These are phyloP conservation scores for Lysandra coridon DNA, from an alignment of 2,888 invertebrate genomes.

Conservation along the genomic window DNA sequence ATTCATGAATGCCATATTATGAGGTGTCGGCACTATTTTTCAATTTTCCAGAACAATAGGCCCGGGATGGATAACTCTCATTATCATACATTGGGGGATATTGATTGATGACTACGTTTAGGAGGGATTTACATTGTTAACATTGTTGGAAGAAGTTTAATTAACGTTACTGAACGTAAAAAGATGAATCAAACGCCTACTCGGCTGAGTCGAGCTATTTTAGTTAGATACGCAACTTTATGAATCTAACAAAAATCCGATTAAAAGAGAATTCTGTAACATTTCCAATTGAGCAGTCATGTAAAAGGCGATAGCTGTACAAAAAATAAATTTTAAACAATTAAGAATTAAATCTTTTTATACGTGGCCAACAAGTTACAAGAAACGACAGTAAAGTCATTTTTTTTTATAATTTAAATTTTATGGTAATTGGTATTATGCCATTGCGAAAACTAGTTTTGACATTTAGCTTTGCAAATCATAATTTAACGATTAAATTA, in stretches of 20 bases:
- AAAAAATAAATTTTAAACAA: too few relatives aligned
- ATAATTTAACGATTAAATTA: neutral
- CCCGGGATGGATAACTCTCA: conserved; percentile 61
- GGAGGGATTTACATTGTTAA: conserved; percentile 19
- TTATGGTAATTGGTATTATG: neutral
- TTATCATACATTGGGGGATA: conserved; percentile 52
- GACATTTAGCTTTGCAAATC: neutral
- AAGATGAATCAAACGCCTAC: neutral
- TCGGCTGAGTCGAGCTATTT: too few relatives aligned
- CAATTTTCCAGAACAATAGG: conserved; percentile 76
- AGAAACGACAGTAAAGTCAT: too few relatives aligned
- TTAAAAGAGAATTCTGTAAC: neutral
- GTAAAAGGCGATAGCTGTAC: neutral
- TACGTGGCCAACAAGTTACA: too few relatives aligned
- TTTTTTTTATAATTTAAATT: neutral
- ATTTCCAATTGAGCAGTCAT: neutral
- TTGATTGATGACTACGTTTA: conserved; percentile 52
- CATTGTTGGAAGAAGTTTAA: neutral
- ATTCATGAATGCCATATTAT: conserved; percentile 71
- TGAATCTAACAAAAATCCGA: too few relatives aligned
- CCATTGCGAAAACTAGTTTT: neutral
- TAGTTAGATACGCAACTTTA: too few relatives aligned
- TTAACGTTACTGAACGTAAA: neutral
- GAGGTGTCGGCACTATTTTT: conserved; percentile 64
- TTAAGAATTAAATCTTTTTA: too few relatives aligned